These are phyloP conservation scores for Torymus aiolomorphi DNA, from an alignment of 2,888 invertebrate genomes.

Conservation along the genomic window DNA sequence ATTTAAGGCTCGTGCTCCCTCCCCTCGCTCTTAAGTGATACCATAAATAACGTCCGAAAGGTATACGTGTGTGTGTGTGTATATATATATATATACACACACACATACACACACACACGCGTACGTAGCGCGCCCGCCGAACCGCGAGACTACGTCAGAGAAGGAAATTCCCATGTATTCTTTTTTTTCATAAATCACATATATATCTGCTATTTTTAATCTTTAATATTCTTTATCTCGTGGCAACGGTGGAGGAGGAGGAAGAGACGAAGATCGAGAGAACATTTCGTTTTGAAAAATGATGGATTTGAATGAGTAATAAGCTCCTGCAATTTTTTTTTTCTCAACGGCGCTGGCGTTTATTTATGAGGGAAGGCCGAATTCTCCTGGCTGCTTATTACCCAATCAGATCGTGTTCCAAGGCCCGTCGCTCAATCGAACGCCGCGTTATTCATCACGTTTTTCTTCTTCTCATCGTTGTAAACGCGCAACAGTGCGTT, in stretches of 20 bases:
- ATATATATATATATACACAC: no score
- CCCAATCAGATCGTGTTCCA: no score
- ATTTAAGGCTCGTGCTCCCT: slow-evolving; percentile 19
- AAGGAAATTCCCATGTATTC: slow-evolving; percentile 1
- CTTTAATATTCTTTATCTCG: slow-evolving; percentile 34
- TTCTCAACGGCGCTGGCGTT: no score
- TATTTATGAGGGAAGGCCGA: no score
- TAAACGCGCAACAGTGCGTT: no score
- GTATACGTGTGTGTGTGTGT: neutral
- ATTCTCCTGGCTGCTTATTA: no score
- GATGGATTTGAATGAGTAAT: slow-evolving; percentile 23
- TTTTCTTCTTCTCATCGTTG: no score
- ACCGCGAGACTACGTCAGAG: neutral
- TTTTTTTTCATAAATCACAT: slow-evolving; percentile 43
- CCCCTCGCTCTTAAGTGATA: slow-evolving; percentile 36
- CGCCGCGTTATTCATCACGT: no score
- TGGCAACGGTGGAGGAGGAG: neutral
- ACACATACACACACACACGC: no score
- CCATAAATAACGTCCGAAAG: slow-evolving; percentile 42
- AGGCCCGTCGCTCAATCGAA: no score
- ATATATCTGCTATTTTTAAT: slow-evolving; percentile 37
- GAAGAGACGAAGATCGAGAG: no score
- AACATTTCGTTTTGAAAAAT: slow-evolving; percentile 31
- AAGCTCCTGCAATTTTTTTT: neutral
- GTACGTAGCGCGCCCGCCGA: neutral